phyloP scores from a whole-genome alignment of 2,888 invertebrate species.

The Campoplex nolae region DNA sequence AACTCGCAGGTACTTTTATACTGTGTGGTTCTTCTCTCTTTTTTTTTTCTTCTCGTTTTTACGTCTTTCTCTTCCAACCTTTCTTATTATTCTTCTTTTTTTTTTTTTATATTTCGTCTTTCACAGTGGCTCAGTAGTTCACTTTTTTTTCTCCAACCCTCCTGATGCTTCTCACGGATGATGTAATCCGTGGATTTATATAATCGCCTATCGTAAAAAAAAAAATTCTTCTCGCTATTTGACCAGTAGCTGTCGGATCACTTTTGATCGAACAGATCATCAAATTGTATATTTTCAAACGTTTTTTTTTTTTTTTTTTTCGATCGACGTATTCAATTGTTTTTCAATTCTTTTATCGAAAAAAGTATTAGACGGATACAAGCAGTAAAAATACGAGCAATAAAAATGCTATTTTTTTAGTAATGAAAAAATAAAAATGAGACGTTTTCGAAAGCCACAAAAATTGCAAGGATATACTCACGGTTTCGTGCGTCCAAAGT shows the following conservation, averaged over 20 bases:
- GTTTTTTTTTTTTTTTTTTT: background rate
- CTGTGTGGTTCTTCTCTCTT: background rate
- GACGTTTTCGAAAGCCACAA: background rate
- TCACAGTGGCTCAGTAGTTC: constrained; percentile 32
- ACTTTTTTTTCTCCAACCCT: constrained; percentile 40
- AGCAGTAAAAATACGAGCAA: no score
- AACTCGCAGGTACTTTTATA: constrained; percentile 55
- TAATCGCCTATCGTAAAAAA: background rate
- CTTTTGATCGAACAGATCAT: background rate
- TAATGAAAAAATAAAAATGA: background rate
- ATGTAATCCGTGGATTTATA: constrained; percentile 23
- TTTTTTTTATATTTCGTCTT: constrained; percentile 23
- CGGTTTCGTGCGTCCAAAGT: constrained; percentile 87
- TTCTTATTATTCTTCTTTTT: background rate
- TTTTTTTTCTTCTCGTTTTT: background rate
- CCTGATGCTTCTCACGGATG: constrained; percentile 31
- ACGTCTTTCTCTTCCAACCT: background rate
- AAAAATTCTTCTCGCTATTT: constrained; percentile 18
- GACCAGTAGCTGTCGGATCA: background rate
- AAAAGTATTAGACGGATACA: background rate
- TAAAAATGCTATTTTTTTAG: background rate
- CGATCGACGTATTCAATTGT: no score
- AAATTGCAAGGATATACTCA: constrained; percentile 78
- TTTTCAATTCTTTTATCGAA: background rate
- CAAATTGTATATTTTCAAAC: background rate